These are phyloP conservation scores for Choristoneura fumiferana DNA, from an alignment of 1,140 invertebrate species.

Conservation along the genomic window DNA sequence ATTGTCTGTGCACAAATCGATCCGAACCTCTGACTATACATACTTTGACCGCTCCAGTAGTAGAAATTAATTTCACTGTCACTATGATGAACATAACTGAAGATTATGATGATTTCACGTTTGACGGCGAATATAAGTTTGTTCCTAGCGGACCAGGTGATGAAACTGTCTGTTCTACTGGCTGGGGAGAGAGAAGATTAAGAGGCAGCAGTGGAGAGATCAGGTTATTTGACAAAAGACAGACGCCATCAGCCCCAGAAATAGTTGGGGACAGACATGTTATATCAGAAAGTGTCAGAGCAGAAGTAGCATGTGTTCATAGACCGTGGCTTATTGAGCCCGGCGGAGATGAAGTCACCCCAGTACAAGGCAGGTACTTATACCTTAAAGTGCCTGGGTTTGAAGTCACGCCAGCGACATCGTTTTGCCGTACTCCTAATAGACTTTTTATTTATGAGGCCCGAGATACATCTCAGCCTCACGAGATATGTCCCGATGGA, in stretches of 20 bases:
- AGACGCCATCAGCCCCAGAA: slow-evolving; percentile 61
- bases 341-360: slow-evolving; percentile 74
- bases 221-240: slow-evolving; percentile 65
- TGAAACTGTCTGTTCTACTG: slow-evolving; percentile 79
- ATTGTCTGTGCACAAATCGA: slow-evolving; percentile 87
- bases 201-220: slow-evolving; percentile 86
- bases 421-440: slow-evolving; percentile 84
- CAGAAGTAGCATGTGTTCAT: slow-evolving; percentile 81
- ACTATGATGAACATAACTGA: slow-evolving; percentile 90
- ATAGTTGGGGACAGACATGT: slow-evolving; percentile 72
- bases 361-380: slow-evolving; percentile 83
- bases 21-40: slow-evolving; percentile 80
- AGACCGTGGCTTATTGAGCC: slow-evolving; percentile 89
- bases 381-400: slow-evolving; percentile 85
- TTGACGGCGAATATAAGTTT: slow-evolving; percentile 89
- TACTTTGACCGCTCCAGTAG: slow-evolving; percentile 82
- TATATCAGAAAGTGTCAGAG: slow-evolving; percentile 73
- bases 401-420: slow-evolving; percentile 78
- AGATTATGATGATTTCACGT: slow-evolving; percentile 89
- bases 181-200: slow-evolving; percentile 81
- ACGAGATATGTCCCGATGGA: slow-evolving; percentile 83
- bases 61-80: slow-evolving; percentile 86
- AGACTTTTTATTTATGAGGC: slow-evolving; percentile 86
- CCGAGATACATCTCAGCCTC: slow-evolving; percentile 78
- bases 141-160: slow-evolving; percentile 74